Conservation (phyloP, 2,888 invertebrate species). For the Oxystoma pomonae region DNA sequence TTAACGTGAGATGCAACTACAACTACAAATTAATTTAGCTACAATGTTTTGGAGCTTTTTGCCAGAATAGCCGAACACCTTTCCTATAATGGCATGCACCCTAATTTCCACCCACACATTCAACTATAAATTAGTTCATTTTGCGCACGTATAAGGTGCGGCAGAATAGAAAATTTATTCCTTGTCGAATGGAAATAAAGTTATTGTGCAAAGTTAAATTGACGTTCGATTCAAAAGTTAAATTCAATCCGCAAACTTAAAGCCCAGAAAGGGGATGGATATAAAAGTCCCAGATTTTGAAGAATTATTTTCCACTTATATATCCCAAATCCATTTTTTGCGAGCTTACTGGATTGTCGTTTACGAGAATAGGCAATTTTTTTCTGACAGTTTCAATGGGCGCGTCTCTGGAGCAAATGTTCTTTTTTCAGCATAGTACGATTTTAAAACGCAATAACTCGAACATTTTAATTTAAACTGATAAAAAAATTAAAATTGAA, state of each 20-base stretch:
- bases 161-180: background rate
- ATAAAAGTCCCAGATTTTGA: background rate
- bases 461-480: too few species aligned
- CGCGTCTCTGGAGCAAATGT: too few species aligned
- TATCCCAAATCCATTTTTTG: background rate
- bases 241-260: constrained; percentile 2
- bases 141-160: background rate
- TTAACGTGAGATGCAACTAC: too few species aligned
- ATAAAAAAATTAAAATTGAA: too few species aligned
- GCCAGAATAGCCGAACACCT: too few species aligned
- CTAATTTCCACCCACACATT: too few species aligned
- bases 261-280: background rate
- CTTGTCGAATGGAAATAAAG: background rate
- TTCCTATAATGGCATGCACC: too few species aligned
- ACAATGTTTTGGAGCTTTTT: too few species aligned
- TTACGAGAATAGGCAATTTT: background rate
- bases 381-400: background rate
- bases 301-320: background rate
- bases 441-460: too few species aligned
- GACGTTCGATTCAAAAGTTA: constrained; percentile 5
- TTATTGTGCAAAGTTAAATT: constrained; percentile 5
- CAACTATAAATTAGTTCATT: too few species aligned
- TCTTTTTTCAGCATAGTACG: too few species aligned
- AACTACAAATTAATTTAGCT: too few species aligned
- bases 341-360: background rate